Evolutionary conservation across 2,797 vertebrate species (phyloP).

Genomic region (Melanotaenia nigrans): DNA sequence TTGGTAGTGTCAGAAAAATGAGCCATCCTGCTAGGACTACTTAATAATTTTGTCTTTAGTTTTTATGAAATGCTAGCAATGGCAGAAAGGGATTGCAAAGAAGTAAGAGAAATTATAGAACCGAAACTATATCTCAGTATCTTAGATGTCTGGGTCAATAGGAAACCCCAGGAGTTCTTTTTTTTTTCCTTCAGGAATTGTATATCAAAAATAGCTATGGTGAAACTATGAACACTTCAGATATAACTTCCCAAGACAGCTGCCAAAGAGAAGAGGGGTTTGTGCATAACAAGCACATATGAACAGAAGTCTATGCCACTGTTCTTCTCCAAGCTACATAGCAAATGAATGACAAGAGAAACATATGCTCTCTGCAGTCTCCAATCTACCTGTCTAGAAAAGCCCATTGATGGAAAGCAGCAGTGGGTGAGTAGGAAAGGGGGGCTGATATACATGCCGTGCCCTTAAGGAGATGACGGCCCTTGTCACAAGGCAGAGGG

Average conservation of each 20-base stretch:
- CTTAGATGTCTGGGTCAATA: too few relatives aligned
- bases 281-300: constrained; percentile 11
- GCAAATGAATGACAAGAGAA: constrained; percentile 82
- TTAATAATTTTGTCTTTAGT: too few relatives aligned
- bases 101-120: too few relatives aligned
- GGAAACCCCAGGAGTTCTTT: neutral
- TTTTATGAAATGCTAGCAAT: too few relatives aligned
- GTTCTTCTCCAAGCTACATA: constrained; percentile 12
- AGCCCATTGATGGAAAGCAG: constrained; percentile 86
- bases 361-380: constrained; percentile 88
- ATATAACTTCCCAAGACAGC: neutral
- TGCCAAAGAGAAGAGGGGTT: neutral
- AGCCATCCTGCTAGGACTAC: too few relatives aligned
- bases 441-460: constrained; percentile 91
- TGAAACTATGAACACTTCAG: neutral
- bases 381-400: constrained; percentile 84
- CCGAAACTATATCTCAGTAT: too few relatives aligned
- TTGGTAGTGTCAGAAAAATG: too few relatives aligned
- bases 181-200: neutral
- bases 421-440: constrained; percentile 57
- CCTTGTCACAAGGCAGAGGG: constrained; percentile 90
- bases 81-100: too few relatives aligned
- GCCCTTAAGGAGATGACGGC: constrained; percentile 99
- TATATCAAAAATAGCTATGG: neutral
- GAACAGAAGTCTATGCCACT: constrained; percentile 3